Conservation (phyloP, 2,797 vertebrate genomes). For the Tamandua tetradactyla region DNA sequence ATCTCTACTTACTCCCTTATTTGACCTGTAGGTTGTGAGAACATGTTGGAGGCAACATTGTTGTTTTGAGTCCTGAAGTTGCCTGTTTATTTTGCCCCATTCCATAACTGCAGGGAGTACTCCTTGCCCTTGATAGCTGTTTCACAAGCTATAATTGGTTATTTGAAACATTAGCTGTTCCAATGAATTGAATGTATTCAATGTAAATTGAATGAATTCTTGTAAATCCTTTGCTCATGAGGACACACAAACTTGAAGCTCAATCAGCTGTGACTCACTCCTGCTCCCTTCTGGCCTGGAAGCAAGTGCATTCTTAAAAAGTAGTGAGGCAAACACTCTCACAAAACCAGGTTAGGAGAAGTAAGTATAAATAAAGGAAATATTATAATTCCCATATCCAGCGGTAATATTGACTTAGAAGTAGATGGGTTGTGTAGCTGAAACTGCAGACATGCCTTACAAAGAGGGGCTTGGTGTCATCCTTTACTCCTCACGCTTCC, state of each 20-base stretch:
- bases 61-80: neutral
- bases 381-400: neutral
- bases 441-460: rapidly evolving
- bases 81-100: neutral
- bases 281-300: neutral
- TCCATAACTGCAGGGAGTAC: rapidly evolving
- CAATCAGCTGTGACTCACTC: neutral
- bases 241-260: neutral
- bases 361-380: neutral
- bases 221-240: neutral
- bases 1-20: neutral
- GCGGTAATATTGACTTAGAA: constrained; percentile 45
- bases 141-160: neutral
- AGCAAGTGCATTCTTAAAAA: neutral
- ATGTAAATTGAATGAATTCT: neutral
- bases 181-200: no score
- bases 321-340: rapidly evolving
- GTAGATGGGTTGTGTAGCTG: neutral
- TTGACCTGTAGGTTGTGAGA: neutral
- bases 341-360: neutral
- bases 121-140: neutral
- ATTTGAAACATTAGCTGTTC: neutral
- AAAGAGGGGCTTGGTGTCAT: rapidly evolving
- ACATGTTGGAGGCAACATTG: neutral
- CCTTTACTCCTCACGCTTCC: neutral